Conservation (phyloP, 2,113 vertebrate species). For the Pleuronectes platessa region DNA sequence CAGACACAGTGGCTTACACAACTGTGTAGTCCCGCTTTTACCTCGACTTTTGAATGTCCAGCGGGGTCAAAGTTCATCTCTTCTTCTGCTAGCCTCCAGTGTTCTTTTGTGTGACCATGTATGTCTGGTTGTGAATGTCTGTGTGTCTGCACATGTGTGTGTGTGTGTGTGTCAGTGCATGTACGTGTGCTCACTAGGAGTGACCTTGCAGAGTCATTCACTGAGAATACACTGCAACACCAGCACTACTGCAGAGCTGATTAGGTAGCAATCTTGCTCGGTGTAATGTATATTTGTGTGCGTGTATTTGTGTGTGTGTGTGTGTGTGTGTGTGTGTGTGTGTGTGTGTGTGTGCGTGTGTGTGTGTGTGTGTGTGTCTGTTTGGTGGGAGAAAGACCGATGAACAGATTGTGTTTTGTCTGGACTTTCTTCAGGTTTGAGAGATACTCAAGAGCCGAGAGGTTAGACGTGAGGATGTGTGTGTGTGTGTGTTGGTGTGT, state of each 20-base stretch:
- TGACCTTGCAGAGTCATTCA: slow-evolving; percentile 77
- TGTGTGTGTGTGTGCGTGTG: slow-evolving; percentile 9
- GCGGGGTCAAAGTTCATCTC: slow-evolving; percentile 78
- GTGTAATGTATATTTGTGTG: slow-evolving; percentile 37
- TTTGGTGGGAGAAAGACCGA: slow-evolving; percentile 34
- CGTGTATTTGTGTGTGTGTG: slow-evolving; percentile 16
- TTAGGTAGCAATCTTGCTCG: slow-evolving; percentile 55
- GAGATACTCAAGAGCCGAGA: slow-evolving; percentile 57
- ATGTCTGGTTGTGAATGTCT: background rate
- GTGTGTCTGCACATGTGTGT: slow-evolving; percentile 28
- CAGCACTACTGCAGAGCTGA: slow-evolving; percentile 60
- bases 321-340: slow-evolving; percentile 16
- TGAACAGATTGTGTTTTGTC: slow-evolving; percentile 67
- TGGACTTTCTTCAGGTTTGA: slow-evolving; percentile 62
- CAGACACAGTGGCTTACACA: slow-evolving; percentile 54
- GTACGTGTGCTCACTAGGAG: slow-evolving; percentile 47
- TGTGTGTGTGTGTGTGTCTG: slow-evolving; percentile 14
- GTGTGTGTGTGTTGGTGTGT: slow-evolving; percentile 22
- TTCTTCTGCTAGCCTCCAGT: slow-evolving; percentile 62
- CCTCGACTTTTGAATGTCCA: slow-evolving; percentile 72
- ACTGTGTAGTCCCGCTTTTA: slow-evolving; percentile 68
- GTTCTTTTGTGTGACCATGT: slow-evolving; percentile 55
- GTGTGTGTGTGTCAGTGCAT: slow-evolving; percentile 26
- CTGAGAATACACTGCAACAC: slow-evolving; percentile 60
- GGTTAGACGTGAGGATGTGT: slow-evolving; percentile 47